Evolutionary conservation across 2,888 invertebrate species (phyloP).

Genomic region (Cerastis rubricosa): DNA sequence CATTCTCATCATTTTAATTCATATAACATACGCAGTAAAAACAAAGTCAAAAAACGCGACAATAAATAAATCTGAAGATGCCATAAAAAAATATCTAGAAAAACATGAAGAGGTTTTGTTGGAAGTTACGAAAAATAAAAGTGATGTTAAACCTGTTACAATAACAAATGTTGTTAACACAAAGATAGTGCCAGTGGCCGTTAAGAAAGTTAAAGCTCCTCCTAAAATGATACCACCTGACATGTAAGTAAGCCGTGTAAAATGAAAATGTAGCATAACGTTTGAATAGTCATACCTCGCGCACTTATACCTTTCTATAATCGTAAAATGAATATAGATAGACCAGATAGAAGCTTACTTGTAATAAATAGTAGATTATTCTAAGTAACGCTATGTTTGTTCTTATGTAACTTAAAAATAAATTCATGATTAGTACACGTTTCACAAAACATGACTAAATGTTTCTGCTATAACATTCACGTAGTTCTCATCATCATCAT

Average conservation of each 20-base stretch:
- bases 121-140: conserved; percentile 75
- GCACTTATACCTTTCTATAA: background rate
- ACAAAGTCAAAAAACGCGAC: conserved; percentile 65
- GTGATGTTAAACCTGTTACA: conserved; percentile 75
- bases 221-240: conserved; percentile 77
- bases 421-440: background rate
- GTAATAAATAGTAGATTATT: background rate
- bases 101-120: conserved; percentile 76
- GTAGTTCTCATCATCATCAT: too few relatives aligned
- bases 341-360: background rate
- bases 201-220: conserved; percentile 61
- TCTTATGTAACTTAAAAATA: conserved; percentile 5
- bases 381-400: background rate
- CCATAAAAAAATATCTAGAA: conserved; percentile 79
- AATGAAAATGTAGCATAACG: background rate
- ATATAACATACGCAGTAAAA: conserved; percentile 62
- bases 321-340: background rate
- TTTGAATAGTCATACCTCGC: background rate
- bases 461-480: background rate
- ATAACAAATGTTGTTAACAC: conserved; percentile 78
- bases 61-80: conserved; percentile 70
- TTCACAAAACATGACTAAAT: background rate
- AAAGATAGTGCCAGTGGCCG: conserved; percentile 70
- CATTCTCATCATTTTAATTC: conserved; percentile 46
- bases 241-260: conserved; percentile 74